These are phyloP conservation scores for Dryobota labecula DNA, from an alignment of 2,888 invertebrate genomes.

Conservation along the genomic window DNA sequence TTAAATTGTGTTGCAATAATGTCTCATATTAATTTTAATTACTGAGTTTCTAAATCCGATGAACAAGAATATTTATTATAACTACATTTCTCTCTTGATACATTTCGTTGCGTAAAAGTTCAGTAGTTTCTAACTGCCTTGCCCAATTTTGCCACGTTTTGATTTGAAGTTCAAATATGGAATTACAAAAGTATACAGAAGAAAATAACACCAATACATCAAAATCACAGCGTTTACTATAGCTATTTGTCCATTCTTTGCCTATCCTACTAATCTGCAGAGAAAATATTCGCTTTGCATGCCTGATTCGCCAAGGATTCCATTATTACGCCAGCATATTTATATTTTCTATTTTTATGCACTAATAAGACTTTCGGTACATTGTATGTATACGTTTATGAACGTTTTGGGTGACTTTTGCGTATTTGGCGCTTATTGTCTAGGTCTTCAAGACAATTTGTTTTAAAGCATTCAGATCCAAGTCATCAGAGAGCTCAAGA, in stretches of 20 bases:
- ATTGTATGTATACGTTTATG: neutral
- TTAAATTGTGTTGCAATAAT: neutral
- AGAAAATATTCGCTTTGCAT: constrained; percentile 23
- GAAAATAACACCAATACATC: neutral
- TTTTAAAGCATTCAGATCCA: neutral
- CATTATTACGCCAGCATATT: constrained; percentile 22
- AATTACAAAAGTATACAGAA: neutral
- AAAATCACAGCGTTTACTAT: neutral
- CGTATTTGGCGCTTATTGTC: neutral
- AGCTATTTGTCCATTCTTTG: neutral
- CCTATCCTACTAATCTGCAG: neutral
- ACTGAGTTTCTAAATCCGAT: neutral
- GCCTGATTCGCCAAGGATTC: neutral
- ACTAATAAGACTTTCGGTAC: neutral
- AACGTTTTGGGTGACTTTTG: neutral
- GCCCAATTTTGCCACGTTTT: neutral
- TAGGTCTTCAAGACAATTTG: neutral
- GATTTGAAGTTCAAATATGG: neutral
- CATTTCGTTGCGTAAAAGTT: neutral
- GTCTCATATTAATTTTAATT: neutral
- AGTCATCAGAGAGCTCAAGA: neutral
- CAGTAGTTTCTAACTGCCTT: neutral
- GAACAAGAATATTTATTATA: neutral
- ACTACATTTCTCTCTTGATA: neutral
- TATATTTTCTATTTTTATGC: too few relatives aligned